Base-by-base conservation (phyloP, 1,140 invertebrate genomes). In the Nebria ingens region DNA sequence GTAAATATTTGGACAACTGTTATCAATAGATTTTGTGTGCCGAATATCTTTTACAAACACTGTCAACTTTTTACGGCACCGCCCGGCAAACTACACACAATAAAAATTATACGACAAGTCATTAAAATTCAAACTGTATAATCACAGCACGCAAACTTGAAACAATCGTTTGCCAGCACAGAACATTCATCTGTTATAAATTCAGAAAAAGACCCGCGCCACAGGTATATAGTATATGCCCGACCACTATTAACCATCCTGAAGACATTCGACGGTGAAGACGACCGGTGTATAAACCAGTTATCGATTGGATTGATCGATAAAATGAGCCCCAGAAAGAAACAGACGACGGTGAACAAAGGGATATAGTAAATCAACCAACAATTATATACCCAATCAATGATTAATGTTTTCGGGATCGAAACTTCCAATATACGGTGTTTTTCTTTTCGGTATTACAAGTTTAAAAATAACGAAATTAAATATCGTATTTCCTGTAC, bases 221-320 rank as follows among this genome's bases (percentile, higher is more conserved):
- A 34, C 25, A 9, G 25, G 25, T 34, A 9, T 34, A n/a, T 34
- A 34, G 25, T n/a, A 17, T 45, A 45, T 17, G 17, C 40, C n/a
- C 25, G 25, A n/a, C 40, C 3, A 12, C 9, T 45, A 45, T 45
- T 45, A 6, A 12, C 15, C 40, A 45, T 9, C 17, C 40, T 6
- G 40, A 45, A 45, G 17, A 45, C 40, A 45, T 45, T 45, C 6
- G 9, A 3, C 17, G 40, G 9, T 9, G 40, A 12, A 45, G 40
- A 45, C 40, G 40, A 45, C 9, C 40, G n/a, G 4, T 17, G 15
- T 9, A 6, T 17, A 45, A 45, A 45, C 40, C 40, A 45, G 40
- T 45, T 45, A 45, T 45, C 40, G 40, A 45, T 45, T 17, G 40
- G 40, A 45, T 45, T 45, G 40, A 45, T 45, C 40, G 40, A 45